phyloP scores from a whole-genome alignment of 2,888 invertebrate species.

The Scrobipalpa costella region DNA sequence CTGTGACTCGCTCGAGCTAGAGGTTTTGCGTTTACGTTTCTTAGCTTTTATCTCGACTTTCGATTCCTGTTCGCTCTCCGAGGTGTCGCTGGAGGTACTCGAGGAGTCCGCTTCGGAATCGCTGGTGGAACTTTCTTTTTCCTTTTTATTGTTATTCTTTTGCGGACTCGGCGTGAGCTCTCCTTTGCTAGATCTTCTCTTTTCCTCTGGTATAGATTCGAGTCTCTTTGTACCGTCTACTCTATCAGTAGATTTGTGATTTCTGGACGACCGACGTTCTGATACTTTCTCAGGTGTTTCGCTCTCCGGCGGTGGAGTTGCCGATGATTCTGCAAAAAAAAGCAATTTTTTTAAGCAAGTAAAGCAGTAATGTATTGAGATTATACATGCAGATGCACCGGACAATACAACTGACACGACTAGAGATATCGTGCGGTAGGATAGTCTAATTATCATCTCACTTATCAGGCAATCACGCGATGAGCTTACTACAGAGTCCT shows the following conservation, averaged over 20 bases:
- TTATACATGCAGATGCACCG: too few species aligned
- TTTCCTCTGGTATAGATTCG: constrained; percentile 62
- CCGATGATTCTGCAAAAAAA: constrained; percentile 56
- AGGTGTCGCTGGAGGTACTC: constrained; percentile 52
- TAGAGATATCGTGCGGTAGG: too few species aligned
- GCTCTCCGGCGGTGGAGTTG: constrained; percentile 65
- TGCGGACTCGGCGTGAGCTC: constrained; percentile 64
- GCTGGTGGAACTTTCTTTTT: constrained; percentile 65
- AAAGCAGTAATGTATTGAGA: too few species aligned
- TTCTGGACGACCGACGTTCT: constrained; percentile 58
- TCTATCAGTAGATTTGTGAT: constrained; percentile 60
- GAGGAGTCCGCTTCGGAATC: constrained; percentile 66
- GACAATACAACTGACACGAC: too few species aligned
- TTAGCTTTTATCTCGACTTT: constrained; percentile 53
- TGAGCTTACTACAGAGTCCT: too few species aligned
- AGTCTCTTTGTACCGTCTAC: constrained; percentile 59
- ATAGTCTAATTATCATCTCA: too few species aligned
- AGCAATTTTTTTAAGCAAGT: too few species aligned
- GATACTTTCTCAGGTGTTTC: constrained; percentile 65
- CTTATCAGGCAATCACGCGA: too few species aligned
- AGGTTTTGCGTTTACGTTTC: constrained; percentile 64
- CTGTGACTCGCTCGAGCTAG: constrained; percentile 58
- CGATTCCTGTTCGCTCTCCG: constrained; percentile 52
- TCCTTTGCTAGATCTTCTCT: constrained; percentile 56
- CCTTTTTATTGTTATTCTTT: constrained; percentile 57